Base-by-base conservation (phyloP, 2,888 invertebrate genomes). In the Archips crataeganus region DNA sequence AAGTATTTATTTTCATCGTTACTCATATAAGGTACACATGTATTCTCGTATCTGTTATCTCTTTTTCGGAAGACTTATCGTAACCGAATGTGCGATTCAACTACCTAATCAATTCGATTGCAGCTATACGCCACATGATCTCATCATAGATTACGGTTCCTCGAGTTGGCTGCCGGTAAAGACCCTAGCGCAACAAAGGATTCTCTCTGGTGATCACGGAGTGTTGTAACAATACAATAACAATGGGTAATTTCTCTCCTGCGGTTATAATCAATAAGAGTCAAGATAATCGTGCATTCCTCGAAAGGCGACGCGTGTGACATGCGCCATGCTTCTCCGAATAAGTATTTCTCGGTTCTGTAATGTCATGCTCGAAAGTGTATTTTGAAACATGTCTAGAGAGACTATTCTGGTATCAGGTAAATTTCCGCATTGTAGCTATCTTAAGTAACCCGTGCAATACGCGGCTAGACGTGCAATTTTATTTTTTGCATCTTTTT, bases 261-360 rank as follows among this genome's bases (percentile, higher is more conserved):
- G 81, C 75, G 65, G 79, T 80, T 76, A 80, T 81, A 84, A 86
- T 87, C 85, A 86, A 87, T 87, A 86, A 81, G 81, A 75, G 80
- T 80, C 78, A 78, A 86, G 87, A 90, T 89, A 88, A 91, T 88
- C 84, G 81, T 78, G 80, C 59, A 75, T 91, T 91, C 91, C 79
- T 80, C 81, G 91, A 90, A 91, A 80, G 77, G 76, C 86, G 75
- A 85, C 84, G 88, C 88, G 87, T 89, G 90, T 89, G 84, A 90
- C 90, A 87, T 89, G 90, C 87, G 85, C 87, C 85, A 81, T 78
- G 79, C 81, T 90, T 90, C 89, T 84, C 77, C 84, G 89, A 90
- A 90, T 65, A 77, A 81, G 77, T 79, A 75, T 82, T 83, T 82
- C 85, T 85, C 82, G 47, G 60, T 68, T 60, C 45, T 47, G 86